phyloP scores from a whole-genome alignment of 2,888 invertebrate genomes.

The Drosophila nigritarsus region DNA sequence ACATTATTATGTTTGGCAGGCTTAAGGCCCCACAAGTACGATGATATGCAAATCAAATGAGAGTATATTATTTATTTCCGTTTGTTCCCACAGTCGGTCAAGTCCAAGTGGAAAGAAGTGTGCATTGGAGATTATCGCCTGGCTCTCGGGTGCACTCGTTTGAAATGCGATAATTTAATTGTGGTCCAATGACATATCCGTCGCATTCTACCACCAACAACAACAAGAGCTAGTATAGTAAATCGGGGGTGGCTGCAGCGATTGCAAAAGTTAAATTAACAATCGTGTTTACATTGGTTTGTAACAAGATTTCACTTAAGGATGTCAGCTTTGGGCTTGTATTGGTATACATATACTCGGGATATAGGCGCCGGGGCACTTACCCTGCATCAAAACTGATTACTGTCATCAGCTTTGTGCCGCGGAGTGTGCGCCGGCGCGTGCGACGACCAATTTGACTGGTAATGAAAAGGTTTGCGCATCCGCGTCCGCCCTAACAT shows the following conservation, averaged over 20 bases:
- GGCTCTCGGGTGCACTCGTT: conserved; percentile 54
- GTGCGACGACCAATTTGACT: conserved; percentile 69
- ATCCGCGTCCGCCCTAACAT: conserved; percentile 74
- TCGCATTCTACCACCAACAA: conserved; percentile 26
- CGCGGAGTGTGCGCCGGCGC: conserved; percentile 68
- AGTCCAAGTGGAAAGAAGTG: conserved; percentile 53
- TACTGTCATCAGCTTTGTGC: conserved; percentile 82
- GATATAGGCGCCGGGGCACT: conserved; percentile 46
- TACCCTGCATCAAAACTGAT: conserved; percentile 82
- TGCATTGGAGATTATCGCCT: conserved; percentile 45
- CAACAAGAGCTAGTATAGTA: background rate
- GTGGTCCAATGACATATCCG: conserved; percentile 76
- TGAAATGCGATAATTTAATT: conserved; percentile 85
- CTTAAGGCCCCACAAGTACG: conserved; percentile 1
- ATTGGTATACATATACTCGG: conserved; percentile 12
- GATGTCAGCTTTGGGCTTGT: conserved; percentile 77
- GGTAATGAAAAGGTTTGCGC: conserved; percentile 83
- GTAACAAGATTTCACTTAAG: conserved; percentile 85
- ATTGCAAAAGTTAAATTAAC: conserved; percentile 82
- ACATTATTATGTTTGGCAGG: conserved; percentile 40
- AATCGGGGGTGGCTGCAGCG: conserved; percentile 39
- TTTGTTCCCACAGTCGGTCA: conserved; percentile 65
- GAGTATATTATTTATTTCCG: conserved; percentile 50
- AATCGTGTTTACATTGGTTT: conserved; percentile 85
- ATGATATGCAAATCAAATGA: conserved; percentile 66